Conservation (phyloP, 1,140 invertebrate genomes). For the Eumaeus atala region DNA sequence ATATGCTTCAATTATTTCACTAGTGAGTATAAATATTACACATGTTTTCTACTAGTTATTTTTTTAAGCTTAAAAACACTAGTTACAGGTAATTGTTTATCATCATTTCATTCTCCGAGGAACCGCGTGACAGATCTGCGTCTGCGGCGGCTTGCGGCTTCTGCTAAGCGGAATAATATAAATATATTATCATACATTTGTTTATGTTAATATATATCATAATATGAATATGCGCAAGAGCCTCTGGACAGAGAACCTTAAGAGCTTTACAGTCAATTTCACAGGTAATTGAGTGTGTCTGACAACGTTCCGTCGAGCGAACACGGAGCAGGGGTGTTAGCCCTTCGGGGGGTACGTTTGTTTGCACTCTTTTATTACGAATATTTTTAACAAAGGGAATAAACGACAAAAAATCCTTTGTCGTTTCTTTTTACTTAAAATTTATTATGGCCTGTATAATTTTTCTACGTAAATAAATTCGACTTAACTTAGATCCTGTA, state of each 20-base stretch:
- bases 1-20: slow-evolving; percentile 11
- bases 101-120: not conserved
- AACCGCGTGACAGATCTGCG: slow-evolving; percentile 12
- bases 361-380: slow-evolving; percentile 29
- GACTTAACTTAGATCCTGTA: too few species aligned
- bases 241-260: not conserved
- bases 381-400: slow-evolving; percentile 23
- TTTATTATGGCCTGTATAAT: not conserved
- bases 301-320: slow-evolving; percentile 32
- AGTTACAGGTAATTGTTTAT: not conserved
- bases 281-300: slow-evolving; percentile 55
- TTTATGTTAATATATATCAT: slow-evolving; percentile 9
- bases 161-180: not conserved
- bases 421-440: not conserved
- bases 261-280: slow-evolving; percentile 49
- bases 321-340: slow-evolving; percentile 14
- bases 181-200: not conserved
- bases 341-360: slow-evolving; percentile 32
- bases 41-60: not conserved
- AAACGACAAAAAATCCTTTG: slow-evolving; percentile 6
- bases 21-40: too few species aligned
- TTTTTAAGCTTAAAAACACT: not conserved
- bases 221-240: slow-evolving; percentile 12
- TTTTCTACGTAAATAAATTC: too few species aligned
- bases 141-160: slow-evolving; percentile 9